Conservation (phyloP, 2,113 vertebrate genomes). For the Alaudala cheleensis region DNA sequence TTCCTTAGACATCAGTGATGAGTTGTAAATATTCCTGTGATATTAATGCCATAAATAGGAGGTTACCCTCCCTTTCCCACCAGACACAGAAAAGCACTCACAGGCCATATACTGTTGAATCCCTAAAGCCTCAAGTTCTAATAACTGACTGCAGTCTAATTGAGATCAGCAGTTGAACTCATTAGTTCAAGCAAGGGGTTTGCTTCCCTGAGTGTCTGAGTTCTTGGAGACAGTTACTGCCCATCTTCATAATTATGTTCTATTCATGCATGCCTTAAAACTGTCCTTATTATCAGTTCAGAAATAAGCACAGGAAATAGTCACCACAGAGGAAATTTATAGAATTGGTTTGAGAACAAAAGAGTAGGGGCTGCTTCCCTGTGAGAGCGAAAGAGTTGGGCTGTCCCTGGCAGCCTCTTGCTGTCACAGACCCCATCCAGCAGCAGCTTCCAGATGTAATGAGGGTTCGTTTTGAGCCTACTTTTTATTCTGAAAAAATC, state of each 20-base stretch:
- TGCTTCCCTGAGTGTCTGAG: neutral
- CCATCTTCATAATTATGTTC: neutral
- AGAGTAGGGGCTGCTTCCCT: neutral
- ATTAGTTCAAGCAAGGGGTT: neutral
- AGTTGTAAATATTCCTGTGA: neutral
- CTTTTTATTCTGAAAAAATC: neutral
- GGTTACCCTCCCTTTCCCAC: neutral
- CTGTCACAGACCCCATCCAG: accelerated
- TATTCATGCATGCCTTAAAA: neutral
- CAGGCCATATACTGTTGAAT: neutral
- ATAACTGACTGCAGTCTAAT: neutral
- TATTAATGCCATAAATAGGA: neutral
- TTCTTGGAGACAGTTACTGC: neutral
- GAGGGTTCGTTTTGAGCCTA: neutral
- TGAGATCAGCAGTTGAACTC: neutral
- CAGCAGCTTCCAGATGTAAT: neutral
- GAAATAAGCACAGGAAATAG: neutral
- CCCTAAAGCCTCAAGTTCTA: neutral
- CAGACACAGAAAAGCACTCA: neutral
- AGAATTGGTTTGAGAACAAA: neutral
- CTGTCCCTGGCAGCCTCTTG: neutral
- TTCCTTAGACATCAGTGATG: neutral
- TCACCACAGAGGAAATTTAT: neutral
- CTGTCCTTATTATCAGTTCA: neutral
- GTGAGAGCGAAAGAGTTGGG: neutral